Evolutionary conservation across 64 coral and sea anemone genomes (phyloP), one percentile per base, ranked within the genome.

Genomic region (Montipora sp.): DNA sequence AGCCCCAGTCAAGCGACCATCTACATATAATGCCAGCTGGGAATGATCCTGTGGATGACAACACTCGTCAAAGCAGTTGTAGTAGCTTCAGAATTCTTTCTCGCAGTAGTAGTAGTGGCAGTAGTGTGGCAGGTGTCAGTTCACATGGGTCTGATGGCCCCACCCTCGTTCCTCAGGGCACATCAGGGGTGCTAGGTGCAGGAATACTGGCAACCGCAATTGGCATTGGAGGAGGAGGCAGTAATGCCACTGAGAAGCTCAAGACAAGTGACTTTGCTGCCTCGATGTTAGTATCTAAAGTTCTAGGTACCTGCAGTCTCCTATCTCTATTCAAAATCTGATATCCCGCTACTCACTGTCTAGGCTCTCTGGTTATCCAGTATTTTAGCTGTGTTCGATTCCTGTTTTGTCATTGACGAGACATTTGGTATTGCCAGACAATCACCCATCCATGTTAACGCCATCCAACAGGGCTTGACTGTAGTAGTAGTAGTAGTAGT

Each of bases 31-130:
- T 63, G 14, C 82, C 65, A 44, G 8, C 3, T 7, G 24, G 43
- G 7, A 67, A 67, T 67, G 59, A 67, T 24, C 67, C 82, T 16
- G 43, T 73, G 27, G 91, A 88, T 18, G 82, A 97, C 74, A 77
- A 94, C 13, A 97, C 95, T 13, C 83, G 92, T 48, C 75, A 58
- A 8, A 97, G 95, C 84, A 97, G 95, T 5, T 86, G 90, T 19
- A 97, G 95, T 22, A 97, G 95, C 78, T 94, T 97, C 66, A 88
- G 89, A 77, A 70, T 97, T 50, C 48, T 94, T 8, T 94, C 92
- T 11, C 81, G 91, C 1, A 96, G 94, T 50, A 97, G 95, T 69
- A 97, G 95, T 14, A 97, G 95, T 73, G 51, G 93, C 11, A 92
- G 95, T 21, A 94, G 95, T 91, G 92, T 94, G 7, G 92, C 87